Conservation (phyloP, 2,113 vertebrate genomes). For the Mus spicilegus region DNA sequence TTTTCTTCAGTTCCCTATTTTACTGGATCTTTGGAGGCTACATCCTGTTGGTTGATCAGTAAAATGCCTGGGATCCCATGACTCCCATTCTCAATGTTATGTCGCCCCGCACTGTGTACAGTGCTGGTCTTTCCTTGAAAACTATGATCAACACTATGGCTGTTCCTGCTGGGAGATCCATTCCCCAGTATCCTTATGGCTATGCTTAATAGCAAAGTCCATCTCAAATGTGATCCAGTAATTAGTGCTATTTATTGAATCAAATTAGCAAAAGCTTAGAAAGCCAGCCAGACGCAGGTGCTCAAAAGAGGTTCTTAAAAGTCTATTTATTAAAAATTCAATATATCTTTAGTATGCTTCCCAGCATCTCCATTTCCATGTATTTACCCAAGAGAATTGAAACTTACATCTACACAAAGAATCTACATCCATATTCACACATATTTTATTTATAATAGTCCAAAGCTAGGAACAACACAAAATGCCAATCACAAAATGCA, state of each 20-base stretch:
- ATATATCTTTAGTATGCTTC: neutral
- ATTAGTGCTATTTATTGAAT: neutral
- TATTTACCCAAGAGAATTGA: slow-evolving; percentile 54
- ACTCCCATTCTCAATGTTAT: neutral
- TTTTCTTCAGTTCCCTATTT: rapidly evolving
- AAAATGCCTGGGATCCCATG: neutral
- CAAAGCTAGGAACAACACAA: neutral
- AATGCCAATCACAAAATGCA: slow-evolving; percentile 22
- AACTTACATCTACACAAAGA: slow-evolving; percentile 33
- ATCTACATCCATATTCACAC: neutral
- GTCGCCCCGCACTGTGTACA: neutral
- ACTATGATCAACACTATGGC: neutral
- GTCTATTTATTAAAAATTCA: slow-evolving; percentile 59
- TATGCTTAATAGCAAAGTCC: neutral
- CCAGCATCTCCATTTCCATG: neutral
- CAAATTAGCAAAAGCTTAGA: neutral
- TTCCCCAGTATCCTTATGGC: neutral
- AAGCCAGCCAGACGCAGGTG: neutral
- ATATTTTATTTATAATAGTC: slow-evolving; percentile 12
- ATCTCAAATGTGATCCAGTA: slow-evolving; percentile 11
- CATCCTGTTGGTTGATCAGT: neutral
- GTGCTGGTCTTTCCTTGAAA: neutral
- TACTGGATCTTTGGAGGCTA: neutral
- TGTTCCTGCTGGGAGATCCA: neutral
- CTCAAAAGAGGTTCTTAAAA: slow-evolving; percentile 32